phyloP scores from a whole-genome alignment of 64 coral and sea anemone genomes.

The Stichodactyla helianthus region DNA sequence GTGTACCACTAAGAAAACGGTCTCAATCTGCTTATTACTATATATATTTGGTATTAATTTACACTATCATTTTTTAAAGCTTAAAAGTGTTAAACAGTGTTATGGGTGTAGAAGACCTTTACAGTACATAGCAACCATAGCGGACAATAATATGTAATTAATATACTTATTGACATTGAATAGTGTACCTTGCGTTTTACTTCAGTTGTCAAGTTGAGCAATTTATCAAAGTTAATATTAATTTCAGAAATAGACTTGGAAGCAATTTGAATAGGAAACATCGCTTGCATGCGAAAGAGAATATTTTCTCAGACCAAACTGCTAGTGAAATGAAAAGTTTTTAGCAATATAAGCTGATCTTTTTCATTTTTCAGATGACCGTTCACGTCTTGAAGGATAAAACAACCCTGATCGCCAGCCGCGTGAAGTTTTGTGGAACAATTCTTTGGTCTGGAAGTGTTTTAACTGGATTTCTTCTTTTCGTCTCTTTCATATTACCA shows the following conservation, averaged over 20 bases:
- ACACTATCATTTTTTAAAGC: no score
- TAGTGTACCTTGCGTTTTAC: not conserved
- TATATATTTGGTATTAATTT: no score
- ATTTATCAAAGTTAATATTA: not conserved
- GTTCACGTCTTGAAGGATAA: not conserved
- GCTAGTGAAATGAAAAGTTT: not conserved
- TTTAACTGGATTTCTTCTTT: not conserved
- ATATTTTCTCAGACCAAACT: no score
- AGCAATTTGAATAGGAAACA: no score
- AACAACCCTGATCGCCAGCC: not conserved
- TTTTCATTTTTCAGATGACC: not conserved
- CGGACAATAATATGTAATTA: not conserved
- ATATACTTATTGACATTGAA: not conserved
- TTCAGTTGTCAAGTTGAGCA: not conserved
- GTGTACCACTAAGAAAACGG: no score
- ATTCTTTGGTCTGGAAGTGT: not conserved
- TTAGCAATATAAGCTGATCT: not conserved
- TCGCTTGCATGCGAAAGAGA: not conserved
- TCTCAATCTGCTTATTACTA: no score
- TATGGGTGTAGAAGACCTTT: not conserved
- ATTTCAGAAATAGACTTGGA: no score
- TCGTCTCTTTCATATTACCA: slow-evolving; percentile 1
- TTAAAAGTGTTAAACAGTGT: no score
- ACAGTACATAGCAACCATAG: no score
- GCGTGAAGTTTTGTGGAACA: slow-evolving; percentile 19